These are phyloP conservation scores for Chrosomus eos DNA, from an alignment of 2,797 vertebrate genomes.

Conservation along the genomic window DNA sequence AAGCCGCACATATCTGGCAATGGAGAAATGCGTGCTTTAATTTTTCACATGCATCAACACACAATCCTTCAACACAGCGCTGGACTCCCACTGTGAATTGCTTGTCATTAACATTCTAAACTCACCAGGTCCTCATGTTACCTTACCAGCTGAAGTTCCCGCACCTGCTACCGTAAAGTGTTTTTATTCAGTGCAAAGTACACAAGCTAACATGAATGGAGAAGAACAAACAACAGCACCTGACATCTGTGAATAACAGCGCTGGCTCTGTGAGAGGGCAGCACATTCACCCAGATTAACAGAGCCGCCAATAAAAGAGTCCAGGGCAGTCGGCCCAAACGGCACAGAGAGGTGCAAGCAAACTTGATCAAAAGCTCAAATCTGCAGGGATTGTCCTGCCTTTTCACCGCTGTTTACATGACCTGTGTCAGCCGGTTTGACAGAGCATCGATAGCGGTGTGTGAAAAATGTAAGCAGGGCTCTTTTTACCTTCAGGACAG, in stretches of 20 bases:
- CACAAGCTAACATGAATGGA: not conserved
- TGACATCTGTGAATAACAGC: slow-evolving; percentile 17
- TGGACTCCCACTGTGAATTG: not conserved
- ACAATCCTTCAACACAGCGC: not conserved
- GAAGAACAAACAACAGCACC: not conserved
- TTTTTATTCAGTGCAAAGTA: not conserved
- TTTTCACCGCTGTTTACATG: not conserved
- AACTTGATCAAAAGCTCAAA: slow-evolving; percentile 11
- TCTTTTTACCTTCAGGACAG: not conserved
- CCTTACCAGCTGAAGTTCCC: not conserved
- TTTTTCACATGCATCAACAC: not conserved
- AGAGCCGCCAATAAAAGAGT: not conserved
- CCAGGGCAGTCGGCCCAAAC: not conserved
- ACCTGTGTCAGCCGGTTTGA: not conserved
- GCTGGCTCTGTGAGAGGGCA: not conserved
- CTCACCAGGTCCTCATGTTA: not conserved
- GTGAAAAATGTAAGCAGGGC: not conserved
- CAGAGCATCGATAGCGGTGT: not conserved
- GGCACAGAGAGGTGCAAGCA: not conserved
- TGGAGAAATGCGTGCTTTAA: not conserved
- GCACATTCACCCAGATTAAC: slow-evolving; percentile 10
- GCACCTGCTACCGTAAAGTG: not conserved
- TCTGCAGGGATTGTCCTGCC: slow-evolving; percentile 9
- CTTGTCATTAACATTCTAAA: not conserved
- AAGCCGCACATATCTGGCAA: not conserved